Conservation (phyloP, 2,888 invertebrate species). For the Endomychus coccineus region DNA sequence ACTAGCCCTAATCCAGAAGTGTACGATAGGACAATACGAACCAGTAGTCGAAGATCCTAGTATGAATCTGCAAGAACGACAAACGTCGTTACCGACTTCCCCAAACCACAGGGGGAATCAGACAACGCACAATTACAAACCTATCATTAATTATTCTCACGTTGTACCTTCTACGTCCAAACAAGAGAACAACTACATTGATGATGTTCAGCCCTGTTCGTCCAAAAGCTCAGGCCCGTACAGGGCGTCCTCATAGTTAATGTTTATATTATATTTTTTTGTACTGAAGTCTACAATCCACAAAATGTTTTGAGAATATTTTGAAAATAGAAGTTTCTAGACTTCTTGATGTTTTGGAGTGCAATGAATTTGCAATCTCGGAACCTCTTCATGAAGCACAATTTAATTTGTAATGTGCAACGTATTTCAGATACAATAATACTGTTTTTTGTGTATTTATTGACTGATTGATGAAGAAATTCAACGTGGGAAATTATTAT, state of each 20-base stretch:
- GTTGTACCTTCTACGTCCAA: constrained; percentile 47
- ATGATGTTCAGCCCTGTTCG: constrained; percentile 46
- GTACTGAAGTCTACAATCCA: no score
- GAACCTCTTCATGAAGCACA: no score
- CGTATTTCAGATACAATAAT: no score
- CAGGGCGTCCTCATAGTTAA: constrained; percentile 32
- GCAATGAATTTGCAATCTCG: no score
- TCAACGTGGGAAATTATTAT: no score
- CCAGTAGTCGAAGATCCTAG: constrained; percentile 58
- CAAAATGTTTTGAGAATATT: no score
- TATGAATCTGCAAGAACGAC: constrained; percentile 47
- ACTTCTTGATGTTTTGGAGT: no score
- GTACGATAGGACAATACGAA: constrained; percentile 51
- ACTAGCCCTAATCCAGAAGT: constrained; percentile 52
- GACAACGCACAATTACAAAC: constrained; percentile 43
- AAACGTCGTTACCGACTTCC: constrained; percentile 35
- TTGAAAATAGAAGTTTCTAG: no score
- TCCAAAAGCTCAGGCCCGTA: constrained; percentile 42
- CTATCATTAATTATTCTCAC: constrained; percentile 37
- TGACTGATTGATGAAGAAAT: no score
- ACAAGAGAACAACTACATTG: constrained; percentile 41
- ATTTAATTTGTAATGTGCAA: no score
- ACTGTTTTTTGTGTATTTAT: no score
- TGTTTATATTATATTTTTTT: no score
- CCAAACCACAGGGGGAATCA: constrained; percentile 39